phyloP scores from a whole-genome alignment of 2,113 vertebrate species.

The Platycercus adscitus region DNA sequence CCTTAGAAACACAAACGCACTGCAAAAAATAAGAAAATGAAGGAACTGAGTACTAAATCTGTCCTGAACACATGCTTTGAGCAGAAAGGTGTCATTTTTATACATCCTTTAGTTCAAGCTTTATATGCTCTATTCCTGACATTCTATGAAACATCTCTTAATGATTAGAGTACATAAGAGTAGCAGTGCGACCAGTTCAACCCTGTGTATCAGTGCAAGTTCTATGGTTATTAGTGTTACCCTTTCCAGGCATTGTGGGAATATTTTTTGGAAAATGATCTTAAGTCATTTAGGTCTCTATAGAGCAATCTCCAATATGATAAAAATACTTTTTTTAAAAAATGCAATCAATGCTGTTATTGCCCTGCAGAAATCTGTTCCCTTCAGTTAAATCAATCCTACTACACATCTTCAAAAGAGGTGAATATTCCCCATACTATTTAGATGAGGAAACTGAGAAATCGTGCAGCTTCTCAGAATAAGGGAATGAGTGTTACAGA shows the following conservation, averaged over 20 bases:
- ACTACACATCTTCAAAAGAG: neutral
- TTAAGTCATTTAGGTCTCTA: neutral
- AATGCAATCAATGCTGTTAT: neutral
- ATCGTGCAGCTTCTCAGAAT: neutral
- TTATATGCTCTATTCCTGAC: neutral
- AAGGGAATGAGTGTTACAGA: neutral
- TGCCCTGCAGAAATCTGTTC: neutral
- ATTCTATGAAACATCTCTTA: neutral
- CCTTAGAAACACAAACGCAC: neutral
- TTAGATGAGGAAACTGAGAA: constrained; percentile 16
- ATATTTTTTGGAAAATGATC: neutral
- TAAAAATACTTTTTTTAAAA: neutral
- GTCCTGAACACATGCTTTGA: neutral
- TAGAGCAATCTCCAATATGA: neutral
- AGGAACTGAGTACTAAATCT: neutral
- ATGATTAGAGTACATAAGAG: neutral
- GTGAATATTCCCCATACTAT: neutral
- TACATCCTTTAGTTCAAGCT: neutral
- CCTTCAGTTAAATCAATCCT: neutral
- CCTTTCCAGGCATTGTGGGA: neutral
- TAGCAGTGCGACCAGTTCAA: neutral
- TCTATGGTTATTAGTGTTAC: neutral
- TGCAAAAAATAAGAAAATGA: neutral
- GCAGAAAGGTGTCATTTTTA: neutral
- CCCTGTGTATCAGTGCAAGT: neutral